A percentile compares a stretch with the other conserved stretches of the same genome.
Conservation (phyloP, 2,113 vertebrate species). For the Enhydra lutris region DNA sequence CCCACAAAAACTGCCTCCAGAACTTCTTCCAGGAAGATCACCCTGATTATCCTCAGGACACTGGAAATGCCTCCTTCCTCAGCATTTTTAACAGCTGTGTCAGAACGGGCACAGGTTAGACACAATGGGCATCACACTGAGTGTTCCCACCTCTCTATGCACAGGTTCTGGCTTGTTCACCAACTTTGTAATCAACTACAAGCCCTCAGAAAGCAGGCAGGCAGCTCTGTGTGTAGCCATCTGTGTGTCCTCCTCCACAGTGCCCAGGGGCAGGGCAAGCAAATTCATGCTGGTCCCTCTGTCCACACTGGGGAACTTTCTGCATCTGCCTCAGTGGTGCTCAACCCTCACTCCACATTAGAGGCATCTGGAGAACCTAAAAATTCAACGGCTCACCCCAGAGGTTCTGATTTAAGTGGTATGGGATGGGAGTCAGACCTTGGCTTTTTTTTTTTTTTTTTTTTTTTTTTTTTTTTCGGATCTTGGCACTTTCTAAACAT, state of each 20-base stretch:
- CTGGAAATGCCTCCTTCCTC: too few species aligned
- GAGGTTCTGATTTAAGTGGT: not conserved
- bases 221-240: not conserved
- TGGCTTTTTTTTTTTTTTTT: not conserved
- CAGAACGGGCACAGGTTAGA: rapidly evolving
- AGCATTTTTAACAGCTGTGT: not conserved
- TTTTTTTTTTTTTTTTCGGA: not conserved
- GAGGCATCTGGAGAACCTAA: not conserved
- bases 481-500: not conserved
- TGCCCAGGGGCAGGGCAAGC: not conserved
- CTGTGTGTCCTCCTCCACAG: rapidly evolving
- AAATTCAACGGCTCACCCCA: not conserved
- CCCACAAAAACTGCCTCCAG: not conserved
- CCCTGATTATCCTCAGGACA: not conserved
- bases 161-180: not conserved
- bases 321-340: not conserved
- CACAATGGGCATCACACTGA: not conserved
- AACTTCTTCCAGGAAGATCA: not conserved
- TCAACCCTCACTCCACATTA: too few species aligned
- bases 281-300: rapidly evolving
- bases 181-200: too few species aligned
- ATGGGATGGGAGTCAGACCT: not conserved
- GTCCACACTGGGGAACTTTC: not conserved
- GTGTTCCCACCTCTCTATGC: not conserved
- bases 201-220: not conserved